These are phyloP conservation scores for Chloropsis hardwickii DNA, from an alignment of 2,113 vertebrate genomes.

Conservation along the genomic window DNA sequence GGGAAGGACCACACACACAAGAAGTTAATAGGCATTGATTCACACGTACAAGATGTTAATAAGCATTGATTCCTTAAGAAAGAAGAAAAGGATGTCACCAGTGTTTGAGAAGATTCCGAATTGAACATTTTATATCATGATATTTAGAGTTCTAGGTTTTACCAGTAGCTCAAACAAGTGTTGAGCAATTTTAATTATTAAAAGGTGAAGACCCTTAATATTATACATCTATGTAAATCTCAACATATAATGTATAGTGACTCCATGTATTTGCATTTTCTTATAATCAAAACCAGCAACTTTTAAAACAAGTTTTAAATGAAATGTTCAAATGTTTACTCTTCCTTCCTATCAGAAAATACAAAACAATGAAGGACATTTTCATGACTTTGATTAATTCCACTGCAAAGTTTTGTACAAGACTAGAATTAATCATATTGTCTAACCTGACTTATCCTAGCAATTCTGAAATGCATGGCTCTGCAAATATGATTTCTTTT, in stretches of 20 bases:
- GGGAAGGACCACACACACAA: not conserved
- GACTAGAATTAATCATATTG: not conserved
- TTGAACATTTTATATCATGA: not conserved
- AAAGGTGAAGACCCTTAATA: not conserved
- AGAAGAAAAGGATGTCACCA: not conserved
- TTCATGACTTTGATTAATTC: not conserved
- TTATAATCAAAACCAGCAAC: not conserved
- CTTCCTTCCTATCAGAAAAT: not conserved
- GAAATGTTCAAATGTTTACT: not conserved
- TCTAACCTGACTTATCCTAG: not conserved
- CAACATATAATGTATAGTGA: not conserved
- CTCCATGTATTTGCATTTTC: not conserved
- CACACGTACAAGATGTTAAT: not conserved
- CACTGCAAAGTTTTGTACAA: not conserved
- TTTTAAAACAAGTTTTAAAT: not conserved
- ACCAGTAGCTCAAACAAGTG: not conserved
- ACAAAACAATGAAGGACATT: not conserved
- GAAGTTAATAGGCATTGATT: not conserved
- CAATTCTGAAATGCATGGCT: not conserved
- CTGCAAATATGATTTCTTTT: conserved; percentile 14
- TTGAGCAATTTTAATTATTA: not conserved
- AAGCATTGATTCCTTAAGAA: not conserved
- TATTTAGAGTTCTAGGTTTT: not conserved
- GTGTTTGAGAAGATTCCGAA: not conserved
- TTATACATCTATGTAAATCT: not conserved